Percentiles rank a stretch among this genome's conserved stretches.
phyloP scores from a whole-genome alignment of 2,797 vertebrate genomes.

The Tympanoctomys barrerae region DNA sequence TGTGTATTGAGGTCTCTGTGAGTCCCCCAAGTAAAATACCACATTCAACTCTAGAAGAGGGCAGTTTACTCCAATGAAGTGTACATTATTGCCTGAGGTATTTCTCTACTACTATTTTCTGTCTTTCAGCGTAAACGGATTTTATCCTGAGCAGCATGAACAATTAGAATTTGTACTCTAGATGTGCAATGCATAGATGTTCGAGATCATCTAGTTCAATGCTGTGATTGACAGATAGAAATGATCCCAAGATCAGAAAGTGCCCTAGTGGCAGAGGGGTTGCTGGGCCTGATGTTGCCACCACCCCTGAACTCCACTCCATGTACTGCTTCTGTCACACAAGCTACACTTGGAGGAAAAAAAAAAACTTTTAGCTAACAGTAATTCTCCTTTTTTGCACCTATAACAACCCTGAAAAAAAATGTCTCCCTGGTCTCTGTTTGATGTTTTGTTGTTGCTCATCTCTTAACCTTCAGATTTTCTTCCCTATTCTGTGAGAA shows the following conservation, averaged over 20 bases:
- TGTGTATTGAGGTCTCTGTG: not conserved
- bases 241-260: not conserved
- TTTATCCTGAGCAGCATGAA: conserved; percentile 39
- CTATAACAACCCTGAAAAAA: not conserved
- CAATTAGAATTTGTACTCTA: not conserved
- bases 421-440: not conserved
- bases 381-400: not conserved
- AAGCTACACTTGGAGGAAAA: not conserved
- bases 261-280: not conserved
- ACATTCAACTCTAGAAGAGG: not conserved
- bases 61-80: conserved; percentile 21
- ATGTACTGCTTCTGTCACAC: not conserved
- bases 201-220: not conserved
- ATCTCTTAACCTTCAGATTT: conserved; percentile 27
- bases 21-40: conserved; percentile 14
- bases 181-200: not conserved
- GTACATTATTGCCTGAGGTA: not conserved
- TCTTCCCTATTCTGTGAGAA: conserved; percentile 19
- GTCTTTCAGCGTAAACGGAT: not conserved
- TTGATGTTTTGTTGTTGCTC: conserved; percentile 16
- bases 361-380: not conserved
- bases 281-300: not conserved
- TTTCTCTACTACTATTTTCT: conserved; percentile 15
- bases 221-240: not conserved
- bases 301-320: accelerated